Conservation (phyloP, 2,888 invertebrate genomes). For the Caenorhabditis zanzibari region DNA sequence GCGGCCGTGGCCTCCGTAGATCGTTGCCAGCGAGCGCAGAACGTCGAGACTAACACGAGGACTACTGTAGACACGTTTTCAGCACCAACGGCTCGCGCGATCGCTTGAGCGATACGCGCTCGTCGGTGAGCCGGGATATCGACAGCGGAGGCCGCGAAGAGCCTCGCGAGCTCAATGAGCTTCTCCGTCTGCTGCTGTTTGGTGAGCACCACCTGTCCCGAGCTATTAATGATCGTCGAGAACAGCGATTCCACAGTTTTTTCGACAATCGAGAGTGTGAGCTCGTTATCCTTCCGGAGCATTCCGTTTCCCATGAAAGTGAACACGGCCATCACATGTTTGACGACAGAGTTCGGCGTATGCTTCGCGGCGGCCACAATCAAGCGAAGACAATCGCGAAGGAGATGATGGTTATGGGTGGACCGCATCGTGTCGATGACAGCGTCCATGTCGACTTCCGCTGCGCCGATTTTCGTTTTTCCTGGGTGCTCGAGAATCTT, state of each 20-base stretch:
- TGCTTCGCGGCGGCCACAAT: conserved; percentile 90
- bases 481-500: conserved; percentile 74
- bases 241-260: conserved; percentile 79
- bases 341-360: conserved; percentile 90
- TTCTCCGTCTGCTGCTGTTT: conserved; percentile 54
- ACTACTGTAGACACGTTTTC: conserved; percentile 85
- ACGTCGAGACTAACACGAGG: conserved; percentile 84
- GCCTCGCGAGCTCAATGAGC: conserved; percentile 87
- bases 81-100: conserved; percentile 74
- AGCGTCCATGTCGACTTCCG: conserved; percentile 87
- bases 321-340: conserved; percentile 96
- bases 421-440: conserved; percentile 93
- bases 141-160: conserved; percentile 93
- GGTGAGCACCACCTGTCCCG: conserved; percentile 13
- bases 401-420: conserved; percentile 95
- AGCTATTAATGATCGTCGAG: conserved; percentile 70
- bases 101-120: conserved; percentile 83
- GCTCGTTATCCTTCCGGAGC: conserved; percentile 85
- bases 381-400: conserved; percentile 93
- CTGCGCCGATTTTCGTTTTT: conserved; percentile 59
- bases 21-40: conserved; percentile 83
- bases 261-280: conserved; percentile 80
- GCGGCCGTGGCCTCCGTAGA: conserved; percentile 69
- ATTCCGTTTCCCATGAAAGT: conserved; percentile 97
- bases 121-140: conserved; percentile 96